Percentiles rank a stretch among this genome's conserved stretches.
Conservation (phyloP, 2,113 vertebrate species). For the Turdus rufiventris region DNA sequence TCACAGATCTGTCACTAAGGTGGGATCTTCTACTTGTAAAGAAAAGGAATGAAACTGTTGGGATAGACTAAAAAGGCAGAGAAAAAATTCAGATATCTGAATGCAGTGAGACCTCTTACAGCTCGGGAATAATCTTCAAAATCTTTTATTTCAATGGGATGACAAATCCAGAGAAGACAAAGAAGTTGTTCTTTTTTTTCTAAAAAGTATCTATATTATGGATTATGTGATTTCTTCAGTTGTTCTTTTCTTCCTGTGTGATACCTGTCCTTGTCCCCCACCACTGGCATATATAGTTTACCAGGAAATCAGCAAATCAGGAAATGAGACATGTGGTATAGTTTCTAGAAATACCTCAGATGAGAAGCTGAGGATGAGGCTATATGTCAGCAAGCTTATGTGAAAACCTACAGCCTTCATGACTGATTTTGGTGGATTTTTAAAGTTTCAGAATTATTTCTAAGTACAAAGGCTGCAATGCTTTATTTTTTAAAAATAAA, state of each 20-base stretch:
- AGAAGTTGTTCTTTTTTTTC: neutral
- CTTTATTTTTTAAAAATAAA: neutral
- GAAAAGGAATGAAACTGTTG: neutral
- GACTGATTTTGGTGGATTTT: neutral
- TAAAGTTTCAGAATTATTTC: neutral
- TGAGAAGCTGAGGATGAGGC: neutral
- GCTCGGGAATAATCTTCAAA: neutral
- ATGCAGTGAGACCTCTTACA: neutral
- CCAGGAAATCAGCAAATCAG: neutral
- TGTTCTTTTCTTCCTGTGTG: neutral
- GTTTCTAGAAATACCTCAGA: neutral
- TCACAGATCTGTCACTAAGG: neutral
- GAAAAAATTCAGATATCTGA: neutral
- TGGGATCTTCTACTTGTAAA: neutral
- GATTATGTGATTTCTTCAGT: neutral
- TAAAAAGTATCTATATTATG: neutral
- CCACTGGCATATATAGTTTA: neutral
- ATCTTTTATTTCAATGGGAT: neutral
- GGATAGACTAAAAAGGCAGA: neutral
- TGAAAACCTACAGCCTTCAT: neutral
- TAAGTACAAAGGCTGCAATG: neutral
- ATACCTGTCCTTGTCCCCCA: neutral
- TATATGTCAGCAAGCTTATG: neutral
- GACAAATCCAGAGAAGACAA: neutral
- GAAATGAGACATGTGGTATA: neutral